Percentiles rank a stretch among this genome's conserved stretches.
phyloP scores from a whole-genome alignment of 2,797 vertebrate species.

The Lutjanus argentimaculatus region DNA sequence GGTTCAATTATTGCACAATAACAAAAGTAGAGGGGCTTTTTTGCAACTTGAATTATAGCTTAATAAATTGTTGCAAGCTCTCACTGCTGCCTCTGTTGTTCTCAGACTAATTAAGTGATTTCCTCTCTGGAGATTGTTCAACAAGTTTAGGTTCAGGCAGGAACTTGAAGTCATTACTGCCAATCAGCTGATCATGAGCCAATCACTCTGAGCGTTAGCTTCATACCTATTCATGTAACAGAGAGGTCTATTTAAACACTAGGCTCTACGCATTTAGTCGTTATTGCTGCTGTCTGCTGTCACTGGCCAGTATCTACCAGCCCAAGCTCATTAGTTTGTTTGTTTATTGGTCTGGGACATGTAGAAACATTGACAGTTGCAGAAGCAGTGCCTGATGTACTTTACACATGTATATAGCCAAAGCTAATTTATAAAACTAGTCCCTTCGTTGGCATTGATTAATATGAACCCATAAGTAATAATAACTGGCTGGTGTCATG shows the following conservation, averaged over 20 bases:
- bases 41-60: constrained; percentile 37
- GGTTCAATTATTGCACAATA: constrained; percentile 51
- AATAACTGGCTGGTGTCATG: too few species aligned
- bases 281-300: constrained; percentile 1
- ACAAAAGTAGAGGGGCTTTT: constrained; percentile 32
- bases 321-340: too few species aligned
- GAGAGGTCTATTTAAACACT: constrained; percentile 9
- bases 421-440: too few species aligned
- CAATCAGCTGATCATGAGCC: constrained; percentile 1
- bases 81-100: constrained; percentile 37
- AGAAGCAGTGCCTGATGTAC: too few species aligned
- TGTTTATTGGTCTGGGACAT: too few species aligned
- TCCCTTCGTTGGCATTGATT: too few species aligned
- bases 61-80: constrained; percentile 30
- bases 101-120: constrained; percentile 32
- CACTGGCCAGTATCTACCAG: background rate
- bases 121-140: constrained; percentile 14
- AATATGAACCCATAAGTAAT: too few species aligned
- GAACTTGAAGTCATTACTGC: background rate
- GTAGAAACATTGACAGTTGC: too few species aligned
- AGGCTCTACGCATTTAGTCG: background rate
- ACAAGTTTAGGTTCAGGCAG: constrained; percentile 22
- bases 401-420: too few species aligned
- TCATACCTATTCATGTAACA: background rate
- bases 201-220: constrained; percentile 11